A percentile compares a stretch with the other conserved stretches of the same genome.
Evolutionary conservation across 2,888 invertebrate species (phyloP).

Genomic region (Ornithoptera alexandrae): DNA sequence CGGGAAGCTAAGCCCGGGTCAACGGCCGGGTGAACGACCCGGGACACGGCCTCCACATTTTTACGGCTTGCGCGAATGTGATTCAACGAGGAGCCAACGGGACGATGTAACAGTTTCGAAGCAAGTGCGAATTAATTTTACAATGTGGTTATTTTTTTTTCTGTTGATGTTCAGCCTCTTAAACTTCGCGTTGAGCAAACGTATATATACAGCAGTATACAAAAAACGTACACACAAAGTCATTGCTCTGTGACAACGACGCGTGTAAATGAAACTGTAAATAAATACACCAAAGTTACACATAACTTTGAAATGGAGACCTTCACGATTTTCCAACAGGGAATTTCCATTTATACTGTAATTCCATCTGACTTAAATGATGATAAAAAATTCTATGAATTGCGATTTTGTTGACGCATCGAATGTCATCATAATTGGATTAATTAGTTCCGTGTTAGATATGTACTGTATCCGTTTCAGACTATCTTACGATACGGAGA

Average conservation of each 20-base stretch:
- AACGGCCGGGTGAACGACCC: conserved; percentile 59
- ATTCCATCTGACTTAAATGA: not conserved
- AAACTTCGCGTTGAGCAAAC: not conserved
- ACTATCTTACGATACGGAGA: not conserved
- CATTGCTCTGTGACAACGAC: conserved; percentile 9
- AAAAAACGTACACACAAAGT: not conserved
- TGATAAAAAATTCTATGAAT: not conserved
- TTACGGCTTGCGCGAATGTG: conserved; percentile 39
- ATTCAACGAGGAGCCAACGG: conserved; percentile 34
- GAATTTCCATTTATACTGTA: not conserved
- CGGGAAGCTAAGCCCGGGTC: conserved; percentile 40
- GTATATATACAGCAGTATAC: not conserved
- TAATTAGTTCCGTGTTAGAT: conserved; percentile 2
- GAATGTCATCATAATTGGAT: not conserved
- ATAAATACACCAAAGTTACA: not conserved
- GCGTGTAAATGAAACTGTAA: not conserved
- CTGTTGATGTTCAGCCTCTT: conserved; percentile 8
- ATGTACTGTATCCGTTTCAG: not conserved
- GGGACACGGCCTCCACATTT: conserved; percentile 51
- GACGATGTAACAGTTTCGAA: conserved; percentile 29
- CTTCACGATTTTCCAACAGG: not conserved
- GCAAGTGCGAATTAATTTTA: conserved; percentile 29
- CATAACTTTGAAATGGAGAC: not conserved
- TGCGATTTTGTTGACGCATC: not conserved
- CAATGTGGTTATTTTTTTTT: conserved; percentile 12